Conservation (phyloP, 2,113 vertebrate genomes). For the Tympanuchus pallidicinctus region DNA sequence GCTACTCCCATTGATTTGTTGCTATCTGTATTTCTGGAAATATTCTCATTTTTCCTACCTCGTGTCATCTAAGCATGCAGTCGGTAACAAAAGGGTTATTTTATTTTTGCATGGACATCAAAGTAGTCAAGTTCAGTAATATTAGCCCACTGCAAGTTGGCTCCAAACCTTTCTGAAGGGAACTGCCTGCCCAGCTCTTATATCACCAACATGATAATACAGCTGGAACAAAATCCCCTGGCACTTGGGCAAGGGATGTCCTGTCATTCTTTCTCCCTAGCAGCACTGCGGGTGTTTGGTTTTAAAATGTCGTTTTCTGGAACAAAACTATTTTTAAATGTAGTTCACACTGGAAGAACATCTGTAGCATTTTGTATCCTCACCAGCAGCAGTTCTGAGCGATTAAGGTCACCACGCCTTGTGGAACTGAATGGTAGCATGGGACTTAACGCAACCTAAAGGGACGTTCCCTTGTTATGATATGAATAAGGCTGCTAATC, state of each 20-base stretch:
- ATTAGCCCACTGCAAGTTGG: neutral
- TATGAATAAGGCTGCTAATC: conserved; percentile 21
- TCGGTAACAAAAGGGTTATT: neutral
- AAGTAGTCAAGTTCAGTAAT: neutral
- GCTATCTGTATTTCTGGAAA: neutral
- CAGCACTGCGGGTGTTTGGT: neutral
- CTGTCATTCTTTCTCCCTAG: neutral
- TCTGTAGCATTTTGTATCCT: neutral
- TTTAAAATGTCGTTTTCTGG: neutral
- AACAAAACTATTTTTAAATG: neutral
- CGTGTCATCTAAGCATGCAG: neutral
- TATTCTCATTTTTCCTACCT: neutral
- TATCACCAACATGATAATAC: neutral
- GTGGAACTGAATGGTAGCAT: neutral
- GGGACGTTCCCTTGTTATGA: neutral
- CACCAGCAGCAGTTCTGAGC: neutral
- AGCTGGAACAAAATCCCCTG: neutral
- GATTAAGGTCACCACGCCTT: neutral
- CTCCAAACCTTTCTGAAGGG: neutral
- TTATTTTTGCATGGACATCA: neutral
- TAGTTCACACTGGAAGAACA: neutral
- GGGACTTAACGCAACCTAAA: neutral
- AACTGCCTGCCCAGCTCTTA: neutral
- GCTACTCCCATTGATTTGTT: fast-evolving
- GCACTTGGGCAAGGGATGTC: neutral